Evolutionary conservation across 2,888 invertebrate genomes (phyloP).

Genomic region (Conus canariensis): DNA sequence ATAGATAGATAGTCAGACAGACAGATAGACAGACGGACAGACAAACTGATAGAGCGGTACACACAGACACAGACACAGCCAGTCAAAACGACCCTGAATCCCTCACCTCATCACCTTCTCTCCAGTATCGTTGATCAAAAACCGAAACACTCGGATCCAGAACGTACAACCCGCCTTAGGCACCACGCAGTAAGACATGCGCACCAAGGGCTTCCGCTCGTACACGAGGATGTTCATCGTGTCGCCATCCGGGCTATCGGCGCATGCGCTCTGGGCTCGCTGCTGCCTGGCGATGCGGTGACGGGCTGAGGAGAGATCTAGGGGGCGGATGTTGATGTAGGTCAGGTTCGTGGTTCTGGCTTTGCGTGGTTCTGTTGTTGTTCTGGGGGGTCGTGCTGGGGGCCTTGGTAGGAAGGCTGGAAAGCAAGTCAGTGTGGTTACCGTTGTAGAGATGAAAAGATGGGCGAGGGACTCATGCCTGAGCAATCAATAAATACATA

Average conservation of each 20-base stretch:
- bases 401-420: too few relatives aligned
- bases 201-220: conserved; percentile 32
- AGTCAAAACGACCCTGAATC: neutral
- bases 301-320: neutral
- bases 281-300: neutral
- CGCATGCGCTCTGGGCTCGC: conserved; percentile 25
- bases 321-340: conserved; percentile 31
- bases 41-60: neutral
- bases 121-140: conserved; percentile 43
- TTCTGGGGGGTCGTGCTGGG: neutral
- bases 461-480: too few relatives aligned
- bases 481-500: too few relatives aligned
- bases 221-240: conserved; percentile 36
- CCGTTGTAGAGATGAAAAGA: too few relatives aligned
- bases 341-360: neutral
- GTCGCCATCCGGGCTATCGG: conserved; percentile 1
- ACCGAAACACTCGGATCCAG: conserved; percentile 51
- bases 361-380: neutral
- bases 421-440: too few relatives aligned
- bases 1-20: neutral
- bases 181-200: conserved; percentile 38
- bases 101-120: neutral
- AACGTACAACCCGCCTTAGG: conserved; percentile 49
- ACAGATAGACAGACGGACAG: neutral
- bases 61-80: neutral